Percentiles rank a stretch among this genome's conserved stretches.
Conservation (phyloP, 2,113 vertebrate genomes). For the Crypturellus undulatus region DNA sequence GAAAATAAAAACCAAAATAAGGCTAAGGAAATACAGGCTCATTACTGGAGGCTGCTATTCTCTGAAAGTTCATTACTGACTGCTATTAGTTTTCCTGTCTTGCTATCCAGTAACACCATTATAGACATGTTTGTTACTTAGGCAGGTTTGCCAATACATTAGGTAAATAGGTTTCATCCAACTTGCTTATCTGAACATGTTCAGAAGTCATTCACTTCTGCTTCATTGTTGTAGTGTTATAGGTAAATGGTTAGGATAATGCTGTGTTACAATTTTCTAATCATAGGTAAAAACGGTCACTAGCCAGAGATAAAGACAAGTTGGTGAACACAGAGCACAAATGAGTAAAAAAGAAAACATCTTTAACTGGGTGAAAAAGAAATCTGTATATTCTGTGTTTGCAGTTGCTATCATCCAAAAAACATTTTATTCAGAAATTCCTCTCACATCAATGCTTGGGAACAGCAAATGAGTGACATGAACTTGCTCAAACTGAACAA, state of each 20-base stretch:
- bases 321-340: not conserved
- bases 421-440: not conserved
- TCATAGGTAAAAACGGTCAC: not conserved
- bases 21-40: not conserved
- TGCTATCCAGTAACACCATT: not conserved
- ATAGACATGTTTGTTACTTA: not conserved
- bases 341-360: not conserved
- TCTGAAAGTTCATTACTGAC: not conserved
- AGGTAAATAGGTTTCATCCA: not conserved
- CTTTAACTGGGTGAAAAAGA: not conserved
- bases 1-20: not conserved
- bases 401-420: not conserved
- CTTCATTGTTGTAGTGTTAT: not conserved
- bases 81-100: not conserved
- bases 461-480: not conserved
- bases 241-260: not conserved
- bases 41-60: not conserved
- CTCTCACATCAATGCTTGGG: not conserved
- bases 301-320: not conserved
- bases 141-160: not conserved
- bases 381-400: not conserved
- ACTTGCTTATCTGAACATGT: not conserved
- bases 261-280: not conserved
- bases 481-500: not conserved
- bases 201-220: not conserved